Evolutionary conservation across 1,140 invertebrate genomes (phyloP), one percentile per base, ranked within the genome.

Genomic region (Sycobia sp.): DNA sequence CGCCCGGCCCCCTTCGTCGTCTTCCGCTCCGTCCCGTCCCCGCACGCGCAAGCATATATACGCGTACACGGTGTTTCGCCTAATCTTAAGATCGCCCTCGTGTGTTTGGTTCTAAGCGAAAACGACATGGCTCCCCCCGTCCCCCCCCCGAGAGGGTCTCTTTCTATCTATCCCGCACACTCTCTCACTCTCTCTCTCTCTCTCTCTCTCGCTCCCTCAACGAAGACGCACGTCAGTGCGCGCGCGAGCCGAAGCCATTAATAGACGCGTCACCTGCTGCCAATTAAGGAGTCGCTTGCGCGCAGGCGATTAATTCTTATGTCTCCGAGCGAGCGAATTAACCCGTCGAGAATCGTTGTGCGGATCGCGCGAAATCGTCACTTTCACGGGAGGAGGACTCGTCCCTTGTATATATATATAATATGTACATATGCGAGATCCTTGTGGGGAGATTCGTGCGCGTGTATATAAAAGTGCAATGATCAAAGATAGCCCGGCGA

Each of bases 211-310:
- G n/a, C n/a, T n/a, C n/a, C n/a, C n/a, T n/a, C n/a, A n/a, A n/a
- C n/a, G n/a, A n/a, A n/a, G n/a, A n/a, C n/a, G n/a, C n/a, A n/a
- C n/a, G n/a, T n/a, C n/a, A 38, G 27, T 34, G 16, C 14, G 47
- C 20, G 39, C 41, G 63, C 46, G 25, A 38, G 18, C n/a, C 36
- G 23, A 50, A 60, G 64, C 65, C 74, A 72, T 73, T 74, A 76
- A 76, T 74, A 75, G 74, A 73, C 62, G 68, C 64, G 73, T 76
- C 71, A 72, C 62, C 50, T 55, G 56, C 51, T 62, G 50, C 36
- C 49, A 62, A 62, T 62, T 62, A 62, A 54, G 50, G 39, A 41
- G 43, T n/a, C 9, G 49, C 43, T 39, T 18, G 14, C 32, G 32
- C 9, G 13, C 51, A 5, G 14, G 29, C 50, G 59, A 62, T 62